Evolutionary conservation across 1,140 invertebrate genomes (phyloP).

Genomic region (Caenorhabditis briggsae): DNA sequence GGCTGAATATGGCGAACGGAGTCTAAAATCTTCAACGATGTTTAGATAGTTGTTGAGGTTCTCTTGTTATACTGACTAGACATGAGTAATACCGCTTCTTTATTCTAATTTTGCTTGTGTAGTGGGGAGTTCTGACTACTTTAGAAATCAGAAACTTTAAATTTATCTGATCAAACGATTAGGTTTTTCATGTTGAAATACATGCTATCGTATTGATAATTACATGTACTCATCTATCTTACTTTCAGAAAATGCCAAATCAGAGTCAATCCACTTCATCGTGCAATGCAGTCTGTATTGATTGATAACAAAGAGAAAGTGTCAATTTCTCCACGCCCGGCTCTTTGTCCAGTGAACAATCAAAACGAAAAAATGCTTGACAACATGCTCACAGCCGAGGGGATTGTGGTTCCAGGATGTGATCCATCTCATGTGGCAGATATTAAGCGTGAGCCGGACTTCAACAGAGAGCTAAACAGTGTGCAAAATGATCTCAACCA

Average conservation of each 20-base stretch:
- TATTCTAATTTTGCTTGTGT: no score
- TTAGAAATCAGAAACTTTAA: no score
- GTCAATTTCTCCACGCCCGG: neutral
- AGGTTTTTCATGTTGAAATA: neutral
- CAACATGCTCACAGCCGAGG: slow-evolving; percentile 30
- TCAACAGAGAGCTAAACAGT: neutral
- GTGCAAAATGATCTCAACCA: neutral
- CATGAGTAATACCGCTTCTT: no score
- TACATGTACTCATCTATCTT: neutral
- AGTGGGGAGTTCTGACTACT: no score
- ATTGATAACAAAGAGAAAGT: neutral
- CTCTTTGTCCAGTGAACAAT: neutral
- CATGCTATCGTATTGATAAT: neutral
- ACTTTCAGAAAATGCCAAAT: slow-evolving; percentile 1
- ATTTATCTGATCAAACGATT: neutral
- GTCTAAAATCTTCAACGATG: no score
- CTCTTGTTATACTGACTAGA: no score
- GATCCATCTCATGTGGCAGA: no score
- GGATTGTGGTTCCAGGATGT: neutral
- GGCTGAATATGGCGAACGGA: no score
- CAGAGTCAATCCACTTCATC: neutral
- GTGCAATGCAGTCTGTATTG: neutral
- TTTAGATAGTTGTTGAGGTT: no score
- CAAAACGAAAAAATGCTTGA: slow-evolving; percentile 16
- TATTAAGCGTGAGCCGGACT: neutral